These are phyloP conservation scores for Diceros bicornis DNA, from an alignment of 2,797 vertebrate species.

Conservation along the genomic window DNA sequence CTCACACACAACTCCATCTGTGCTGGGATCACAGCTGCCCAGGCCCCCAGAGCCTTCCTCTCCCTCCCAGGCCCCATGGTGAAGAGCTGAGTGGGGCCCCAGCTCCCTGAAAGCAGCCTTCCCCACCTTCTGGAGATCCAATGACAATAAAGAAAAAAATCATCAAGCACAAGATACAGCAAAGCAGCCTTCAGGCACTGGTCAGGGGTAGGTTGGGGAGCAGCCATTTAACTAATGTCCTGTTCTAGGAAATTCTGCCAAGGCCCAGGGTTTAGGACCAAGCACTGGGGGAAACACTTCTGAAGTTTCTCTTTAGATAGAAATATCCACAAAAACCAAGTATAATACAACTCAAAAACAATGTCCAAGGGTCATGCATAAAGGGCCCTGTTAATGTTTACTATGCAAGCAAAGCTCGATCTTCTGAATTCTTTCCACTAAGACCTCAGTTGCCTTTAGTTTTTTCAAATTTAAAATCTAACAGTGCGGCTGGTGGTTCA, in stretches of 20 bases:
- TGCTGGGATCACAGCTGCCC: background rate
- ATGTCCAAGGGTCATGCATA: background rate
- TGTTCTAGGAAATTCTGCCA: background rate
- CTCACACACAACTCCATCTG: background rate
- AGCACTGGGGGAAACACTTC: background rate
- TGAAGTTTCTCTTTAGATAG: slow-evolving; percentile 17
- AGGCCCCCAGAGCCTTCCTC: background rate
- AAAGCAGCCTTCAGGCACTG: background rate
- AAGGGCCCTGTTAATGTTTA: background rate
- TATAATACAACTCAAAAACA: background rate
- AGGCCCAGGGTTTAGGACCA: background rate
- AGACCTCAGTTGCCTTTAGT: background rate
- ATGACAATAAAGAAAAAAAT: background rate
- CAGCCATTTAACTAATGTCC: background rate
- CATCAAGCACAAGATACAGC: background rate
- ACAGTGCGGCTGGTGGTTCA: background rate
- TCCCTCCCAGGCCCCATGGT: background rate
- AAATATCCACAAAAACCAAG: background rate
- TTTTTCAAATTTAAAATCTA: background rate
- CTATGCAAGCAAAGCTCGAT: background rate
- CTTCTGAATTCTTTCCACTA: slow-evolving; percentile 34
- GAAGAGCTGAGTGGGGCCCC: background rate
- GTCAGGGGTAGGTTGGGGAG: background rate
- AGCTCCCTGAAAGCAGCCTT: background rate
- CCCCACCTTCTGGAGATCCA: background rate